Conservation (phyloP, 2,113 vertebrate genomes). For the Sprattus sprattus region DNA sequence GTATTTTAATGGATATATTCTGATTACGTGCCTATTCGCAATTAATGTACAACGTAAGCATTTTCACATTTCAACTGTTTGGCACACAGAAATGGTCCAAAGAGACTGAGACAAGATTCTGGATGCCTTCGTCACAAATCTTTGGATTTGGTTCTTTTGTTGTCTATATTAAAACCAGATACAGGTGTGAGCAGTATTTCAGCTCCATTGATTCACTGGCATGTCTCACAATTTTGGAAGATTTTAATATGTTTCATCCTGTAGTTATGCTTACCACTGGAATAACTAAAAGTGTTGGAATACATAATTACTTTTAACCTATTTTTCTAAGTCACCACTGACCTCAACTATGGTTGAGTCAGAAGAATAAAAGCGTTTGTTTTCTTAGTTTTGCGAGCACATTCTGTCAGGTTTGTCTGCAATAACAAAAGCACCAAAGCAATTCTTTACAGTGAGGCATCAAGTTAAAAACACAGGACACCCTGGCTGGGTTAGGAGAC, state of each 20-base stretch:
- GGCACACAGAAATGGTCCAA: neutral
- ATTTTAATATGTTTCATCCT: neutral
- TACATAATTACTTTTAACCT: neutral
- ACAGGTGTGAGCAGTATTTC: slow-evolving; percentile 4
- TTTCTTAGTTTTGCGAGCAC: neutral
- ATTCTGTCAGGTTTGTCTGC: neutral
- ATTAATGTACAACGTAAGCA: neutral
- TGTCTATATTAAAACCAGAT: slow-evolving; percentile 1
- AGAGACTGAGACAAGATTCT: neutral
- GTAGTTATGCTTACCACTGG: neutral
- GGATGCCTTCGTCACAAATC: neutral
- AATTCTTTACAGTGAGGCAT: neutral
- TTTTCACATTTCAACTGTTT: neutral
- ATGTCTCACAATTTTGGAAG: neutral
- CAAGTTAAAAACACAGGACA: neutral
- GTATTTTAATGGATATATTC: too few species aligned
- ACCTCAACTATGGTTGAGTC: neutral
- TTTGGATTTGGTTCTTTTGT: neutral
- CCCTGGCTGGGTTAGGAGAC: neutral
- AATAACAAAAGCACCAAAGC: neutral
- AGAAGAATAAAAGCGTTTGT: neutral
- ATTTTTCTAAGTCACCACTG: neutral
- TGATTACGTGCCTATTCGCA: too few species aligned
- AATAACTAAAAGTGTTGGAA: neutral
- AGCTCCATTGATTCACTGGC: neutral